Evolutionary conservation across 2,888 invertebrate species (phyloP).

Genomic region (Lepeophtheirus nordmannii): DNA sequence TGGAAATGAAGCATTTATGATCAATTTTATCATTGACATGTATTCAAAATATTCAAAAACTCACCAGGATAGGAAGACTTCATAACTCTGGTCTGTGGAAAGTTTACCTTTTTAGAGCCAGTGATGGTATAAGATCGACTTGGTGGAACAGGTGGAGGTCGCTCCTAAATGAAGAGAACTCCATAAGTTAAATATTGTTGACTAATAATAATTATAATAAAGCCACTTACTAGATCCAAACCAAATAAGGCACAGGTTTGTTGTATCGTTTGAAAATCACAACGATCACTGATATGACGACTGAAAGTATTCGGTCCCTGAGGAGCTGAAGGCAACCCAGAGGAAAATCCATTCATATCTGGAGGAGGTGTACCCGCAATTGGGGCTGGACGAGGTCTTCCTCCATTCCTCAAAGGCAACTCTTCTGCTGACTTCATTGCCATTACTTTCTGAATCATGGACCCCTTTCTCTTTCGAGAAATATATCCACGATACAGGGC

Average conservation of each 20-base stretch:
- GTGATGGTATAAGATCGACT: slow-evolving; percentile 75
- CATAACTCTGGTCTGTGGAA: slow-evolving; percentile 81
- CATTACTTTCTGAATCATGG: background rate
- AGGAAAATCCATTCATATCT: slow-evolving; percentile 35
- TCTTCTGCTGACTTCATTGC: background rate
- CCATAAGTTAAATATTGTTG: slow-evolving; percentile 16
- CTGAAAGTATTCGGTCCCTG: slow-evolving; percentile 5
- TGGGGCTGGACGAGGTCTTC: slow-evolving; percentile 64
- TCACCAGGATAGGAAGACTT: slow-evolving; percentile 66
- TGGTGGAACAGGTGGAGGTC: slow-evolving; percentile 79
- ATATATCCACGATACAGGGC: slow-evolving; percentile 66
- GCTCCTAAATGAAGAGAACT: slow-evolving; percentile 46
- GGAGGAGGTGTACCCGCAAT: slow-evolving; percentile 74
- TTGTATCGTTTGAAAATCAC: slow-evolving; percentile 72
- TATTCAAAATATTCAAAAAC: slow-evolving; percentile 14
- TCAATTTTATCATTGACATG: background rate
- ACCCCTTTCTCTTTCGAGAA: background rate
- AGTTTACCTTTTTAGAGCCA: slow-evolving; percentile 74
- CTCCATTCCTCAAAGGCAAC: slow-evolving; percentile 15
- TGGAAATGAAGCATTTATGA: slow-evolving; percentile 29
- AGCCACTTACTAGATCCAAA: slow-evolving; percentile 55
- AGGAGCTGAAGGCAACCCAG: background rate
- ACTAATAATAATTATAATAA: background rate
- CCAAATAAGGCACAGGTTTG: slow-evolving; percentile 79
- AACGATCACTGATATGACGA: slow-evolving; percentile 47